Conservation (phyloP, 2,113 vertebrate genomes). For the Pandion haliaetus region DNA sequence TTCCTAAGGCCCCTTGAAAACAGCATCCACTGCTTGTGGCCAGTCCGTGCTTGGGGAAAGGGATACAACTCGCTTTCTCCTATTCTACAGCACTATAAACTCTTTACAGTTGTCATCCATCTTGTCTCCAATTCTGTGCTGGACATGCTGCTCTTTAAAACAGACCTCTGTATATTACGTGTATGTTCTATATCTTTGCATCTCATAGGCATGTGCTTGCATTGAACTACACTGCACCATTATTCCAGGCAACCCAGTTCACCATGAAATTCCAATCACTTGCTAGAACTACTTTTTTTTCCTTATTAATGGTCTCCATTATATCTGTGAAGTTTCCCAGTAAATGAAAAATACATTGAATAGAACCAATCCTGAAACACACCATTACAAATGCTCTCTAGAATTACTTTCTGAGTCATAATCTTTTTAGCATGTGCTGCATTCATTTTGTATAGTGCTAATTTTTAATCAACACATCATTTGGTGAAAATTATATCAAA, state of each 20-base stretch:
- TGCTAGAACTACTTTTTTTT: not conserved
- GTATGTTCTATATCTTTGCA: not conserved
- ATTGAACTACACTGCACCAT: not conserved
- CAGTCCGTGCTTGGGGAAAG: not conserved
- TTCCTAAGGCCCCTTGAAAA: not conserved
- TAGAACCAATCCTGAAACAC: not conserved
- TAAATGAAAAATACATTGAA: constrained; percentile 3
- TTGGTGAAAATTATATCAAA: constrained; percentile 24
- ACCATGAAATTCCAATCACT: not conserved
- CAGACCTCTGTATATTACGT: not conserved
- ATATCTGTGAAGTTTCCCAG: not conserved
- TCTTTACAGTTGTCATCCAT: not conserved
- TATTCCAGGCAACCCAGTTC: not conserved
- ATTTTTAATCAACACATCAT: constrained; percentile 57
- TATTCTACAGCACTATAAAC: not conserved
- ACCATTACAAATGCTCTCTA: not conserved
- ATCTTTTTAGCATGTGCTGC: not conserved
- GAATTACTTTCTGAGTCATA: constrained; percentile 40
- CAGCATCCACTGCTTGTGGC: not conserved
- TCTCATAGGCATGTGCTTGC: not conserved
- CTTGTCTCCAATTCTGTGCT: not conserved
- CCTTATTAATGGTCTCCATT: not conserved
- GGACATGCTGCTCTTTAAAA: not conserved
- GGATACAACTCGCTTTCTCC: not conserved
- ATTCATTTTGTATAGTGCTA: constrained; percentile 49